Evolutionary conservation across 2,797 vertebrate species (phyloP).

Genomic region (Hydrophis major): DNA sequence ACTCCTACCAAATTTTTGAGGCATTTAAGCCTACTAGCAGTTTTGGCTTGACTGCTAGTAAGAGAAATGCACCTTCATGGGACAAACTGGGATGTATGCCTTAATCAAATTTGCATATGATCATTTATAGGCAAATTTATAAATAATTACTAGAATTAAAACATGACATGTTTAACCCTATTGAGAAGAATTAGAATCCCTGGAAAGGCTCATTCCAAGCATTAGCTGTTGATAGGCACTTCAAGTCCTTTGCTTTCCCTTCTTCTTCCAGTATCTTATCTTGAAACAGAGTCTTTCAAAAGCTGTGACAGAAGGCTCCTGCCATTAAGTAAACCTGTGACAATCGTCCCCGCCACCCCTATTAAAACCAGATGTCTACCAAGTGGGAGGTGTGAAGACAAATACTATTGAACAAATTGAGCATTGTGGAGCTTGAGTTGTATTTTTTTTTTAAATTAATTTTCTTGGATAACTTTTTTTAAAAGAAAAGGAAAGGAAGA

Average conservation of each 20-base stretch:
- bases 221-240: neutral
- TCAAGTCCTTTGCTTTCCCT: neutral
- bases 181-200: neutral
- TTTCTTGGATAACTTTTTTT: neutral
- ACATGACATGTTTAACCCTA: neutral
- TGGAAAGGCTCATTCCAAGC: neutral
- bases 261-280: neutral
- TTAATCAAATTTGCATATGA: neutral
- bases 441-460: neutral
- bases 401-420: neutral
- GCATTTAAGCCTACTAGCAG: neutral
- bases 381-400: neutral
- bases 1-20: neutral
- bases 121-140: neutral
- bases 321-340: neutral
- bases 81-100: neutral
- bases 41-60: neutral
- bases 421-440: neutral
- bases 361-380: neutral
- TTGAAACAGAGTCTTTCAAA: neutral
- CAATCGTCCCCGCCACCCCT: neutral
- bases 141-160: neutral
- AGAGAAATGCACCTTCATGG: neutral
- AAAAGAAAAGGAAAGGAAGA: neutral
- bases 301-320: neutral